These are phyloP conservation scores for Caerostris darwini DNA, from an alignment of 1,140 invertebrate genomes.

Conservation along the genomic window DNA sequence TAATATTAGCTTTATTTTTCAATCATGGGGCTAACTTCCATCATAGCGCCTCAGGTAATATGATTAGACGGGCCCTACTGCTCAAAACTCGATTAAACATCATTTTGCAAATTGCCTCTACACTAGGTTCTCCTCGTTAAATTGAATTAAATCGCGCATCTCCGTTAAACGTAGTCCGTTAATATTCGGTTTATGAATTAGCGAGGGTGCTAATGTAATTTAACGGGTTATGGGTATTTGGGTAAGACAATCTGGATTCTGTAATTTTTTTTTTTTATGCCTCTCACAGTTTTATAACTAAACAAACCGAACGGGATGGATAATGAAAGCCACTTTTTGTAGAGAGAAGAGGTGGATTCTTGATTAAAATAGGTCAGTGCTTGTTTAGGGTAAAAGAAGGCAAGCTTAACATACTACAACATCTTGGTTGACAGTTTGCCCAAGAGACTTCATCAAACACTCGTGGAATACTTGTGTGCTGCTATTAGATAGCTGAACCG, in stretches of 20 bases:
- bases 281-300: background rate
- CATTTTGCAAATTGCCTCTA: constrained; percentile 60
- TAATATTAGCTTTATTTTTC: constrained; percentile 38
- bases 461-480: too few species aligned
- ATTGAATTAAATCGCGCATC: constrained; percentile 52
- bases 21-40: background rate
- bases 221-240: constrained; percentile 30
- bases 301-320: background rate
- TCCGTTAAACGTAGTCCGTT: constrained; percentile 33
- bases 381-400: background rate
- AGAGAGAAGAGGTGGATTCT: too few species aligned
- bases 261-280: background rate
- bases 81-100: constrained; percentile 62
- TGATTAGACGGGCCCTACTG: constrained; percentile 39
- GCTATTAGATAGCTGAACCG: too few species aligned
- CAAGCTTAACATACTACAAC: background rate
- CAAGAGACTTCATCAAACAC: too few species aligned
- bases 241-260: constrained; percentile 29
- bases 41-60: constrained; percentile 42
- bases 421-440: background rate
- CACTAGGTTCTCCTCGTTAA: constrained; percentile 2
- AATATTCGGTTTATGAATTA: constrained; percentile 57
- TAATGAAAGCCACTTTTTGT: background rate
- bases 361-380: background rate
- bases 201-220: constrained; percentile 39